Base-by-base conservation (phyloP, 1,140 invertebrate genomes). In the Brachystomella parvula region DNA sequence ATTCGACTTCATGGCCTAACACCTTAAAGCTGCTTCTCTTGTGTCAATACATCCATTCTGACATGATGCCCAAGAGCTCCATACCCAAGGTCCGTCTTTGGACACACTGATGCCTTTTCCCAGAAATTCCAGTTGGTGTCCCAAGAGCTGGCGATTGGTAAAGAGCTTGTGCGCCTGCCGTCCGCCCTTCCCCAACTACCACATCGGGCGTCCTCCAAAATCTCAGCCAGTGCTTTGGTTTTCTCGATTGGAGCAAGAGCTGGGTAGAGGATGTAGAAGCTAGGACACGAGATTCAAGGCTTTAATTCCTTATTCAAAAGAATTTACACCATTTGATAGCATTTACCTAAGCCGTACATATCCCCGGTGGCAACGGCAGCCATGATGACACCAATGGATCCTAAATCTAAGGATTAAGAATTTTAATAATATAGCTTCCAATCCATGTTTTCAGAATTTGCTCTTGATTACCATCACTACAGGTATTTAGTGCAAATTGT, bases 401-500 rank as follows among this genome's bases (percentile, higher is more conserved):
- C 49, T 53, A 24, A 12, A n/a, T n/a, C n/a, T n/a, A n/a, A n/a
- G n/a, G n/a, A n/a, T n/a, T n/a, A n/a, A n/a, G n/a, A n/a, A n/a
- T n/a, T n/a, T n/a, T n/a, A n/a, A n/a, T n/a, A n/a, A n/a, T n/a
- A n/a, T n/a, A n/a, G n/a, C n/a, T n/a, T n/a, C n/a, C n/a, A n/a
- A n/a, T n/a, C n/a, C n/a, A n/a, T n/a, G n/a, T n/a, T n/a, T n/a
- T n/a, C n/a, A n/a, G n/a, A n/a, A n/a, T n/a, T n/a, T n/a, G n/a
- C n/a, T n/a, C n/a, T 6, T 53, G 24, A 12, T 93, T 3, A 89
- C 92, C 21, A 94, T 78, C 1, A 97, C 75, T 19, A 89, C 94
- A 0, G 95, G 94, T 87, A 97, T 92, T 0, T 94, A 94, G 75
- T 98, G 94, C 12, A 98, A 83, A 79, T 97, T 97, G 79, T 97